These are phyloP conservation scores for Tortrix viridana DNA, from an alignment of 2,888 invertebrate genomes.

Conservation along the genomic window DNA sequence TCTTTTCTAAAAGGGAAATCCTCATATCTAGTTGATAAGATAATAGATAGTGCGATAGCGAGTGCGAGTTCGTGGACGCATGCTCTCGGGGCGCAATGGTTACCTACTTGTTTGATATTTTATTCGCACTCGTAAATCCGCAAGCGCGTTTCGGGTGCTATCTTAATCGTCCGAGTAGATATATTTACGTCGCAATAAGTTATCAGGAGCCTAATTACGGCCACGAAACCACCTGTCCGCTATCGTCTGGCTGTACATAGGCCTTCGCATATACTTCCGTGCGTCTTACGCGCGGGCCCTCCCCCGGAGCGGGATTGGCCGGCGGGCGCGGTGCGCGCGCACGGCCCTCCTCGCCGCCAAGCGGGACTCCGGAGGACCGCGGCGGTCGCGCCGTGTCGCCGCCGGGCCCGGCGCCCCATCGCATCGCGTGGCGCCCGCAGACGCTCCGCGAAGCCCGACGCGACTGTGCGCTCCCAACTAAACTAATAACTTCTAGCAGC, in stretches of 20 bases:
- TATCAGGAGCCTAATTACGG: constrained; percentile 82
- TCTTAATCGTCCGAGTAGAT: constrained; percentile 77
- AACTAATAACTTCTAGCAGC: constrained; percentile 26
- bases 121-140: constrained; percentile 43
- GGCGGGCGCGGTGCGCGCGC: constrained; percentile 74
- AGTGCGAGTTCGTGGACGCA: background rate
- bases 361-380: constrained; percentile 72
- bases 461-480: constrained; percentile 45
- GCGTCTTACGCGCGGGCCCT: constrained; percentile 81
- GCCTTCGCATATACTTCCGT: constrained; percentile 84
- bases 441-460: constrained; percentile 40
- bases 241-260: constrained; percentile 81
- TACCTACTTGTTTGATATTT: constrained; percentile 21
- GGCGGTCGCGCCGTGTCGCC: constrained; percentile 71
- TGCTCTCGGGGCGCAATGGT: constrained; percentile 7
- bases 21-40: too few species aligned
- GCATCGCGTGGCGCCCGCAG: constrained; percentile 54
- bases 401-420: constrained; percentile 73
- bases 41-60: too few species aligned
- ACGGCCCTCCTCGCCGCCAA: constrained; percentile 75
- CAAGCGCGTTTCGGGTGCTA: constrained; percentile 64
- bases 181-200: constrained; percentile 78
- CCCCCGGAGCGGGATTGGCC: constrained; percentile 76
- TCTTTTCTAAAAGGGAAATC: too few species aligned
- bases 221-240: constrained; percentile 84